A percentile compares a stretch with the other conserved stretches of the same genome.
Evolutionary conservation across 1,140 invertebrate species (phyloP).

Genomic region (Cataglyphis hispanica): DNA sequence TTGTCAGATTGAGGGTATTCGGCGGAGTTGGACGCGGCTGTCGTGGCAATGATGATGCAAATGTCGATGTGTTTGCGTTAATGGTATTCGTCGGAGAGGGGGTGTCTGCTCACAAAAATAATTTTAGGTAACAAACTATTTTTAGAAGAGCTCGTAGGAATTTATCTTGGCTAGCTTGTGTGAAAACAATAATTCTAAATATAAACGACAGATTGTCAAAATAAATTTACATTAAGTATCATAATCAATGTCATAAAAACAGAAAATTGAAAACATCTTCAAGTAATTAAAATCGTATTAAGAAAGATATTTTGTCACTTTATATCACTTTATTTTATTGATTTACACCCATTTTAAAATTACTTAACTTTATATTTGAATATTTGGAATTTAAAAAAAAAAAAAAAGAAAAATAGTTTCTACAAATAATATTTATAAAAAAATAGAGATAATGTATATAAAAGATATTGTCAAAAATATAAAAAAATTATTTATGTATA

Average conservation of each 20-base stretch:
- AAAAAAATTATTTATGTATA: too few relatives aligned
- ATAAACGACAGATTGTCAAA: neutral
- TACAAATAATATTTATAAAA: too few relatives aligned
- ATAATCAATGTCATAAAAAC: neutral
- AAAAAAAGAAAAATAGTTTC: too few relatives aligned
- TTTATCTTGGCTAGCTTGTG: neutral
- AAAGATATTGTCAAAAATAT: too few relatives aligned
- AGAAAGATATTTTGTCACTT: neutral
- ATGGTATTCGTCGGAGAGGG: slow-evolving; percentile 80
- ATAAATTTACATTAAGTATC: neutral
- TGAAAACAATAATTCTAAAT: neutral
- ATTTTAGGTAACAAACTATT: slow-evolving; percentile 36
- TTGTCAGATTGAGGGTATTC: slow-evolving; percentile 92
- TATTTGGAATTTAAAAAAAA: too few relatives aligned
- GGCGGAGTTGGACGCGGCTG: slow-evolving; percentile 93
- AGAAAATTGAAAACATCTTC: neutral
- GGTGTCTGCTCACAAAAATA: slow-evolving; percentile 73
- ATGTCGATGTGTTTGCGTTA: slow-evolving; percentile 80
- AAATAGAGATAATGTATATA: too few relatives aligned
- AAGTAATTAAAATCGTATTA: neutral
- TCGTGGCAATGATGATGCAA: slow-evolving; percentile 83
- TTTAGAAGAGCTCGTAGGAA: neutral
- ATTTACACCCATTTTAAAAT: neutral
- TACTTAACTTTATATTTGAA: neutral
- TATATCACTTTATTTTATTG: neutral